phyloP scores from a whole-genome alignment of 2,888 invertebrate genomes.

The Drosophila bunnanda region DNA sequence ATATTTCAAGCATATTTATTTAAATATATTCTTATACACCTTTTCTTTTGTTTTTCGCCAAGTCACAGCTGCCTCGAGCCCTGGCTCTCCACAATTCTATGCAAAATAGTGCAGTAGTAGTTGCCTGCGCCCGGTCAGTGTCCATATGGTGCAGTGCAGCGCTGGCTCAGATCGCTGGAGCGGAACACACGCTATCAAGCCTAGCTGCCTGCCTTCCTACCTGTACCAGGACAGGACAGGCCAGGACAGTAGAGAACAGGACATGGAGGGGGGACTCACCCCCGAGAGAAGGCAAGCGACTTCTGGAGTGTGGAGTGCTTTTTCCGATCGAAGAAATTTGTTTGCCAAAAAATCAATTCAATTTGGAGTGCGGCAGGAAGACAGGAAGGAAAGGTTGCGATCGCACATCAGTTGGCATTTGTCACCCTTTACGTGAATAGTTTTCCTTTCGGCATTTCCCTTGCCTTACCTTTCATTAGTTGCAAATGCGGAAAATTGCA shows the following conservation, averaged over 20 bases:
- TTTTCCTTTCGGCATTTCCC: slow-evolving; percentile 3
- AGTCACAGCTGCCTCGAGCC: slow-evolving; percentile 52
- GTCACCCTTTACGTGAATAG: slow-evolving; percentile 19
- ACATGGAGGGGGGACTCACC: slow-evolving; percentile 10
- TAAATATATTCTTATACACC: slow-evolving; percentile 1
- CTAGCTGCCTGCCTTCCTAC: neutral
- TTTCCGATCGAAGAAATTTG: slow-evolving; percentile 23
- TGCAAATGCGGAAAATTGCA: slow-evolving; percentile 76
- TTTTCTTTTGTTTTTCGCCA: slow-evolving; percentile 34
- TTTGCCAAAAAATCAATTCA: slow-evolving; percentile 70
- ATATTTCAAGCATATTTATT: neutral
- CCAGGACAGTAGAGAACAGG: slow-evolving; percentile 5
- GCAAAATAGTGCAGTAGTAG: slow-evolving; percentile 52
- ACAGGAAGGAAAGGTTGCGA: slow-evolving; percentile 1
- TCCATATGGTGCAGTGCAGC: slow-evolving; percentile 34
- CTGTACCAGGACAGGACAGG: slow-evolving; percentile 11
- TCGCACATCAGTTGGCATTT: slow-evolving; percentile 33
- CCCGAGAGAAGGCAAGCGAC: slow-evolving; percentile 6
- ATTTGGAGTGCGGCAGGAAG: slow-evolving; percentile 3
- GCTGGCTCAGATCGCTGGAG: slow-evolving; percentile 23
- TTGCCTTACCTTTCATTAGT: slow-evolving; percentile 53
- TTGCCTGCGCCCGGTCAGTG: slow-evolving; percentile 18
- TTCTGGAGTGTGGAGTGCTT: slow-evolving; percentile 30
- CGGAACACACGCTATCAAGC: slow-evolving; percentile 51
- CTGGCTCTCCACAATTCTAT: slow-evolving; percentile 35